Evolutionary conservation across 2,888 invertebrate genomes (phyloP).

Genomic region (Mimachlamys varia): DNA sequence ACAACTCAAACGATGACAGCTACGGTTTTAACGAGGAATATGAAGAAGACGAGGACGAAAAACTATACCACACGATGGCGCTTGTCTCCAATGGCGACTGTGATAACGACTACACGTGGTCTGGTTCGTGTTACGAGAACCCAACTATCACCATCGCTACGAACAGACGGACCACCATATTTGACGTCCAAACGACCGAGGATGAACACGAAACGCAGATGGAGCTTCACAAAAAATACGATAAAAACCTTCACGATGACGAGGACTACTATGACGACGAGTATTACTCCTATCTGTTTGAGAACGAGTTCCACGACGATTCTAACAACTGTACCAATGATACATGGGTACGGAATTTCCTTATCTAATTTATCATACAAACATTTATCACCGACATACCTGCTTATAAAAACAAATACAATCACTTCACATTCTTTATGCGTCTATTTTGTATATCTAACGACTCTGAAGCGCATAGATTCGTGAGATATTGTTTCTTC

Average conservation of each 20-base stretch:
- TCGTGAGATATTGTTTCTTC: too few species aligned
- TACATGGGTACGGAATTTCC: slow-evolving; percentile 3
- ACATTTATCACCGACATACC: too few species aligned
- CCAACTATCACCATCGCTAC: slow-evolving; percentile 45
- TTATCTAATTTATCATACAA: too few species aligned
- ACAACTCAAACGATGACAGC: background rate
- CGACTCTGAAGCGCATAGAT: too few species aligned
- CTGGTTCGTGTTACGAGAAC: slow-evolving; percentile 37
- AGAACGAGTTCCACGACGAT: background rate
- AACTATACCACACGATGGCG: slow-evolving; percentile 24
- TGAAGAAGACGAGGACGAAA: slow-evolving; percentile 19
- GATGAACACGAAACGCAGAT: slow-evolving; percentile 8
- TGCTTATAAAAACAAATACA: too few species aligned
- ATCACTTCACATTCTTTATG: too few species aligned
- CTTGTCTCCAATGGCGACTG: slow-evolving; percentile 47
- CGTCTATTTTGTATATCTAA: too few species aligned
- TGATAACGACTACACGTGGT: background rate
- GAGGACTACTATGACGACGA: background rate
- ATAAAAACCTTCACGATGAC: background rate
- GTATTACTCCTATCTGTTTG: slow-evolving; percentile 1
- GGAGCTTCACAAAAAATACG: background rate
- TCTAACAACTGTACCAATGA: background rate
- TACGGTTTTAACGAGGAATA: background rate
- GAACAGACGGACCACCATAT: background rate
- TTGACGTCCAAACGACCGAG: slow-evolving; percentile 16